Evolutionary conservation across 1,140 invertebrate genomes (phyloP), one percentile per base, ranked within the genome.

Genomic region (Spodoptera litura): DNA sequence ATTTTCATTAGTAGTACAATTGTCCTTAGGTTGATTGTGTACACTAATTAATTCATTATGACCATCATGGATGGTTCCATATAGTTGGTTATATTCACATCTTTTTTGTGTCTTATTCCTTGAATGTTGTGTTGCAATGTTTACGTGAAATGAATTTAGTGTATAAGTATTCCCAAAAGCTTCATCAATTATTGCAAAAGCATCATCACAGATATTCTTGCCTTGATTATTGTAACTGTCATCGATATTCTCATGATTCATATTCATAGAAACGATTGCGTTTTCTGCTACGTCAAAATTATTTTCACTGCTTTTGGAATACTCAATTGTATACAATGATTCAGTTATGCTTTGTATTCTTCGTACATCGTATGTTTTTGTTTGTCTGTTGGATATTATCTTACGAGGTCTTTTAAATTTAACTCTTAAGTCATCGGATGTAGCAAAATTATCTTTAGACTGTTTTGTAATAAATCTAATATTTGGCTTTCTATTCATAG

Each of bases 381-480:
- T 52, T 70, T 51, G n/a, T 12, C 10, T 52, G 55, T 13, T 73
- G 25, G n/a, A 49, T 25, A n/a, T 5, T 6, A 9, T 3, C 53
- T 64, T 74, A 64, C 4, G 13, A 12, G 27, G 27, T 62, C 70
- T 27, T 75, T 56, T 79, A 77, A 2, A 49, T 64, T 59, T 38
- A 2, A 38, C 10, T 38, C 15, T 58, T 6, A 52, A 5, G 15
- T 56, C 51, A 12, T 66, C 52, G 4, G 70, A 51, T 11, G 25
- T 49, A 20, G 11, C 31, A 52, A 88, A 87, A 64, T 85, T 85
- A 52, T 81, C 74, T 71, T 52, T 83, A 25, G 83, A 84, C 56
- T 75, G 62, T 31, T 82, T 83, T 58, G 81, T 78, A n/a, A 83
- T 85, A 62, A 85, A 85, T 44, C 38, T 66, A 61, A 20, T 71